Conservation (phyloP, 2,797 vertebrate species). For the Oryzias dopingdopingensis region DNA sequence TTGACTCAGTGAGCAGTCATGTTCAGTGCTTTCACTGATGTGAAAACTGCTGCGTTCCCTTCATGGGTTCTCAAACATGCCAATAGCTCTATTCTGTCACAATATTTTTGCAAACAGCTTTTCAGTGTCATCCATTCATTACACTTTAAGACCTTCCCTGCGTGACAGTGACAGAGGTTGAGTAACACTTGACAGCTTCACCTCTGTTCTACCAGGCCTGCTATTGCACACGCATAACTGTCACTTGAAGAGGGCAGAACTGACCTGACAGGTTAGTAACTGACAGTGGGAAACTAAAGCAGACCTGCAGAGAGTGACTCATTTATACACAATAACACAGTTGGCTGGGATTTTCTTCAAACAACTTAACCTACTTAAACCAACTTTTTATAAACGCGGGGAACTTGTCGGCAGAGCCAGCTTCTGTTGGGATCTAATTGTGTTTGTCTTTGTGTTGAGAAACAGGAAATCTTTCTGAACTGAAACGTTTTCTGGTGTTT, state of each 20-base stretch:
- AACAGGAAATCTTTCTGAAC: too few species aligned
- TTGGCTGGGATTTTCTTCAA: constrained; percentile 41
- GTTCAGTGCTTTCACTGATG: not conserved
- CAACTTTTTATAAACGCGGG: constrained; percentile 29
- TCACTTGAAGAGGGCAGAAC: constrained; percentile 39
- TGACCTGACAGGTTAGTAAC: constrained; percentile 56
- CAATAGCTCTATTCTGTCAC: too few species aligned
- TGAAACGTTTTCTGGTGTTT: too few species aligned
- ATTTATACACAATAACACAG: constrained; percentile 51
- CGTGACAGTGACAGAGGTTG: too few species aligned
- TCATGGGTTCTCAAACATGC: too few species aligned
- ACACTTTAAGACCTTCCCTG: constrained; percentile 1
- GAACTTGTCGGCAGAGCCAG: too few species aligned
- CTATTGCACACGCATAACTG: constrained; percentile 22
- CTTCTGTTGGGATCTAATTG: too few species aligned
- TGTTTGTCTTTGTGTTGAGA: too few species aligned
- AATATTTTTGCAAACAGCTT: not conserved
- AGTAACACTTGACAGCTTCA: not conserved
- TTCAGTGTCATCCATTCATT: not conserved
- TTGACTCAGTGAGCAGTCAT: too few species aligned
- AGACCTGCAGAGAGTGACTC: constrained; percentile 55
- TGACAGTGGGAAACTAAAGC: constrained; percentile 52
- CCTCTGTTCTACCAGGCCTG: constrained; percentile 14
- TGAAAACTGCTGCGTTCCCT: too few species aligned
- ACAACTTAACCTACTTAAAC: constrained; percentile 53